Evolutionary conservation across 2,888 invertebrate genomes (phyloP).

Genomic region (Thereva nobilitata): DNA sequence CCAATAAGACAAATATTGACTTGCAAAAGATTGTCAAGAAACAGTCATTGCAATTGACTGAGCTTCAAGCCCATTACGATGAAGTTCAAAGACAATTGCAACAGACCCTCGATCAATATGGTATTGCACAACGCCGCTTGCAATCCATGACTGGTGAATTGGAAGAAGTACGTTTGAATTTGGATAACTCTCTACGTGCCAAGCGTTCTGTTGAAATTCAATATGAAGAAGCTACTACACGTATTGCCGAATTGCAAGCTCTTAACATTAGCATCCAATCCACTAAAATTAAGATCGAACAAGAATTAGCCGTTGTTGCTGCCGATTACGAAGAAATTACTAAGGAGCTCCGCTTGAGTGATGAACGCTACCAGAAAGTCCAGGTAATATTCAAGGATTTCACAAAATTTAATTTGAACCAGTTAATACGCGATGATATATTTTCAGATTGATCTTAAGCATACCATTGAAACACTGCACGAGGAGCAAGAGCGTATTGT

Average conservation of each 20-base stretch:
- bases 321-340: slow-evolving; percentile 98
- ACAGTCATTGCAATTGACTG: slow-evolving; percentile 87
- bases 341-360: slow-evolving; percentile 89
- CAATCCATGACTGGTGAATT: slow-evolving; percentile 91
- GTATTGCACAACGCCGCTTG: slow-evolving; percentile 86
- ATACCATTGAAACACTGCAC: slow-evolving; percentile 90
- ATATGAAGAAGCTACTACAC: slow-evolving; percentile 87
- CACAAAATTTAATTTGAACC: neutral
- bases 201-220: slow-evolving; percentile 89
- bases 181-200: slow-evolving; percentile 89
- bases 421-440: neutral
- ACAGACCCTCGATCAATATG: slow-evolving; percentile 91
- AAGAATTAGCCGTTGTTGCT: slow-evolving; percentile 86
- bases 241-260: slow-evolving; percentile 92
- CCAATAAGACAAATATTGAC: slow-evolving; percentile 97
- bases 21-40: slow-evolving; percentile 97
- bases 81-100: slow-evolving; percentile 95
- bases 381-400: slow-evolving; percentile 58
- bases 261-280: slow-evolving; percentile 95
- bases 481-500: slow-evolving; percentile 96
- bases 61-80: slow-evolving; percentile 94
- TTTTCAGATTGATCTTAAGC: slow-evolving; percentile 81
- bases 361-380: slow-evolving; percentile 94
- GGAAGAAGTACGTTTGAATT: slow-evolving; percentile 92
- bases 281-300: slow-evolving; percentile 93